phyloP scores from a whole-genome alignment of 2,888 invertebrate species.

The Neoitamus cyanurus region DNA sequence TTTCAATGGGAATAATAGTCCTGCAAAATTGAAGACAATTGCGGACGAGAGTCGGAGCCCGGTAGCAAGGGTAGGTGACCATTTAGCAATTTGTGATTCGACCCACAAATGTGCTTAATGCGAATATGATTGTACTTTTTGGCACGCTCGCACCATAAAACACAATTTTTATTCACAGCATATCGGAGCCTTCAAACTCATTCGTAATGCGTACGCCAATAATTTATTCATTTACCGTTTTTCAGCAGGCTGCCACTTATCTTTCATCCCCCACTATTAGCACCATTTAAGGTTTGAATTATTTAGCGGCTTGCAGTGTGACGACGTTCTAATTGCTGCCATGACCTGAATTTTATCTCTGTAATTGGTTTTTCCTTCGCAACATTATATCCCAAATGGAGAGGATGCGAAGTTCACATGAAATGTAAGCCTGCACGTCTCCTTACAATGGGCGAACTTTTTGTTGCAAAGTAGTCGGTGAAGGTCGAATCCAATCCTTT shows the following conservation, averaged over 20 bases:
- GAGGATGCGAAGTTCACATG: not conserved
- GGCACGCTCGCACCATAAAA: not conserved
- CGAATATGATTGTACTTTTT: constrained; percentile 25
- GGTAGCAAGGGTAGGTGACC: not conserved
- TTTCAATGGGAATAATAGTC: constrained; percentile 14
- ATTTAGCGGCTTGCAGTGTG: not conserved
- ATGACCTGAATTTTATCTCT: constrained; percentile 1
- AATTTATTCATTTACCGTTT: not conserved
- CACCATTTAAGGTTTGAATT: not conserved
- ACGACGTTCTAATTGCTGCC: not conserved
- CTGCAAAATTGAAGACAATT: constrained; percentile 3
- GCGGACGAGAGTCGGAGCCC: not conserved
- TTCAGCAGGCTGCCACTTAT: not conserved
- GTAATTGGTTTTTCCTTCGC: not conserved
- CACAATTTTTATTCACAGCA: not conserved
- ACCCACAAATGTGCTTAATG: constrained; percentile 26
- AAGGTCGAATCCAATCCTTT: not conserved
- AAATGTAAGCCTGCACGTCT: not conserved
- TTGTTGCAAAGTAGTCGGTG: not conserved
- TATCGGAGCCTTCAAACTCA: not conserved
- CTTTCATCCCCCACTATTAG: not conserved
- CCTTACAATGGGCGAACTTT: not conserved
- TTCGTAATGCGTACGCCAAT: not conserved
- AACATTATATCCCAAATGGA: not conserved
- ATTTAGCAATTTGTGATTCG: constrained; percentile 15